phyloP scores from a whole-genome alignment of 2,797 vertebrate genomes.

The Sebastes hubbsi region DNA sequence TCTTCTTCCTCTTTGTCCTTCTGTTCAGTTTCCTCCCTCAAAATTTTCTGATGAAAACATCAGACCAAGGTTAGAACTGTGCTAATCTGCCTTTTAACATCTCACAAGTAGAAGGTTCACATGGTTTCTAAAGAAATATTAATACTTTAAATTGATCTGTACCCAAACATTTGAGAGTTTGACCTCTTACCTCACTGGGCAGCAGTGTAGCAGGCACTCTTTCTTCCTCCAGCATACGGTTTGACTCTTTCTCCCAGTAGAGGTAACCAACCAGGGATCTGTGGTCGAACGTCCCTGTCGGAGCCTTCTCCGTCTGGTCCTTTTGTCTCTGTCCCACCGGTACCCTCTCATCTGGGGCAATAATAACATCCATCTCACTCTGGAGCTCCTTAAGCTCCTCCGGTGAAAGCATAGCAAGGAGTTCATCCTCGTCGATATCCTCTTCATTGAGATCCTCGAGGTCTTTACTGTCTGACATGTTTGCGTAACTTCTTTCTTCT shows the following conservation, averaged over 20 bases:
- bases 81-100: neutral
- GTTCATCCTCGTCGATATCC: constrained; percentile 94
- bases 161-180: neutral
- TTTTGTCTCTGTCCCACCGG: constrained; percentile 95
- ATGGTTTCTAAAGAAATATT: neutral
- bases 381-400: constrained; percentile 95
- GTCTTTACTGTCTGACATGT: constrained; percentile 76
- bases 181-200: constrained; percentile 89
- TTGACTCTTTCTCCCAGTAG: constrained; percentile 96
- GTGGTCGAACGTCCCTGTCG: constrained; percentile 93
- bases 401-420: constrained; percentile 92
- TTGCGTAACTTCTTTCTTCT: constrained; percentile 5
- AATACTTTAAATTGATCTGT: neutral
- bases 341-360: constrained; percentile 92
- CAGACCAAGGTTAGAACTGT: neutral
- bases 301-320: constrained; percentile 94
- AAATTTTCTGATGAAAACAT: constrained; percentile 70
- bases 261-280: constrained; percentile 93
- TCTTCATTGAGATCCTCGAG: constrained; percentile 80
- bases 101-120: neutral
- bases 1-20: constrained; percentile 66
- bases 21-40: constrained; percentile 67
- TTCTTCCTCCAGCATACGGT: constrained; percentile 94
- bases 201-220: constrained; percentile 90
- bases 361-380: constrained; percentile 94